Evolutionary conservation across 1,140 invertebrate species (phyloP).

Genomic region (Halotydeus destructor): DNA sequence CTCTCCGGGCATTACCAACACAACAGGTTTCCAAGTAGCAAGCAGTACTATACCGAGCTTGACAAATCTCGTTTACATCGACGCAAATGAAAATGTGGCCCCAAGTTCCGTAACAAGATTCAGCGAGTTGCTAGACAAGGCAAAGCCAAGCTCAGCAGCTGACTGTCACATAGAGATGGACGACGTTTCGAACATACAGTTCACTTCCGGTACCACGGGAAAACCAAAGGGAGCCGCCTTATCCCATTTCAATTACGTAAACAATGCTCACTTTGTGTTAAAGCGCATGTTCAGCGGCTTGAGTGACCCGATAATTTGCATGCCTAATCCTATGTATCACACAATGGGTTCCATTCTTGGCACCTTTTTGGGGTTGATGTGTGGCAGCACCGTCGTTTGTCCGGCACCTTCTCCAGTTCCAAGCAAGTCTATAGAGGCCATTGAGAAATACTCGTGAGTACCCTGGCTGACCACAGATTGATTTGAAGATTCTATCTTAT

Average conservation of each 20-base stretch:
- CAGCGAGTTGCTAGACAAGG: too few species aligned
- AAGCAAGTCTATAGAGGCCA: conserved; percentile 37
- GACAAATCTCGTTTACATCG: too few species aligned
- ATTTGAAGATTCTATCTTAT: conserved; percentile 9
- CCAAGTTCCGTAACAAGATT: too few species aligned
- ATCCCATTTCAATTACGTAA: conserved; percentile 59
- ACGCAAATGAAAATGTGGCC: too few species aligned
- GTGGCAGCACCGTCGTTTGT: conserved; percentile 45
- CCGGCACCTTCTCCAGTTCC: conserved; percentile 45
- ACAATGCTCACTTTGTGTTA: conserved; percentile 51
- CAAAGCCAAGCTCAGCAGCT: too few species aligned
- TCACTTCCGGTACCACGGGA: conserved; percentile 59
- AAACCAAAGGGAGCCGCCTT: conserved; percentile 65
- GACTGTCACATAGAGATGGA: too few species aligned
- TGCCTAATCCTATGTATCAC: conserved; percentile 78
- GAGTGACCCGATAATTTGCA: conserved; percentile 41
- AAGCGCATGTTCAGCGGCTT: conserved; percentile 45
- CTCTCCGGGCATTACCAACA: too few species aligned
- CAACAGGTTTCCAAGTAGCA: too few species aligned
- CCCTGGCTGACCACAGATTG: neutral
- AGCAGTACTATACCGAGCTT: too few species aligned
- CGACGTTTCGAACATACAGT: too few species aligned
- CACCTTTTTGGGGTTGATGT: conserved; percentile 32
- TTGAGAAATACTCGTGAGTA: conserved; percentile 43
- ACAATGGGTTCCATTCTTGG: conserved; percentile 60